Percentiles rank a stretch among this genome's conserved stretches.
Conservation (phyloP, 2,888 invertebrate species). For the Lydus trimaculatus region DNA sequence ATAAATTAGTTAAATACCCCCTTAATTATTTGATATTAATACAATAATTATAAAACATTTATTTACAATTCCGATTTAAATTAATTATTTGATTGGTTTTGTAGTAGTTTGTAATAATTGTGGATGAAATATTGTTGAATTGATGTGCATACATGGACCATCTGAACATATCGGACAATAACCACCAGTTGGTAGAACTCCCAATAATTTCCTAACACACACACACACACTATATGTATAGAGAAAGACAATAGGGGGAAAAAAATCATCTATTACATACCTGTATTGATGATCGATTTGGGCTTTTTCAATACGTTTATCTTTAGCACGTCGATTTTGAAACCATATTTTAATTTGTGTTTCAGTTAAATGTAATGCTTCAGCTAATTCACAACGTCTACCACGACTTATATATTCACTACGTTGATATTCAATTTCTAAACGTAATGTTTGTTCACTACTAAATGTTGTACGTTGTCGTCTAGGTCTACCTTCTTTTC, state of each 20-base stretch:
- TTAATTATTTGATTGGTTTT: background rate
- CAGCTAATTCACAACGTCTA: slow-evolving; percentile 80
- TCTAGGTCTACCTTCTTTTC: slow-evolving; percentile 87
- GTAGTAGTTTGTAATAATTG: slow-evolving; percentile 27
- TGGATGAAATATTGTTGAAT: slow-evolving; percentile 31
- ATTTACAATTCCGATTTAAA: background rate
- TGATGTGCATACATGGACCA: slow-evolving; percentile 49
- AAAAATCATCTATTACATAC: slow-evolving; percentile 60
- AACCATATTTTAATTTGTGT: slow-evolving; percentile 92
- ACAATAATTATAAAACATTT: background rate
- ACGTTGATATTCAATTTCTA: slow-evolving; percentile 90
- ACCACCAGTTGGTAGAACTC: slow-evolving; percentile 51
- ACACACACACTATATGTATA: background rate
- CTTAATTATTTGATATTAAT: background rate
- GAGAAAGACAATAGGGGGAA: no score
- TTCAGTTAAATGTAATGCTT: slow-evolving; percentile 73
- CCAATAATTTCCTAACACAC: slow-evolving; percentile 58
- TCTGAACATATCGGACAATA: slow-evolving; percentile 56
- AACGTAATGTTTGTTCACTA: slow-evolving; percentile 87
- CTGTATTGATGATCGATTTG: slow-evolving; percentile 94
- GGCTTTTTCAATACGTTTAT: slow-evolving; percentile 95
- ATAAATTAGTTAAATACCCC: slow-evolving; percentile 8
- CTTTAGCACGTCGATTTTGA: slow-evolving; percentile 94
- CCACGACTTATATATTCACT: slow-evolving; percentile 93
- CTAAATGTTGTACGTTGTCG: slow-evolving; percentile 95